A percentile compares a stretch with the other conserved stretches of the same genome.
phyloP scores from a whole-genome alignment of 2,888 invertebrate genomes.

The Amphimallon solstitiale region DNA sequence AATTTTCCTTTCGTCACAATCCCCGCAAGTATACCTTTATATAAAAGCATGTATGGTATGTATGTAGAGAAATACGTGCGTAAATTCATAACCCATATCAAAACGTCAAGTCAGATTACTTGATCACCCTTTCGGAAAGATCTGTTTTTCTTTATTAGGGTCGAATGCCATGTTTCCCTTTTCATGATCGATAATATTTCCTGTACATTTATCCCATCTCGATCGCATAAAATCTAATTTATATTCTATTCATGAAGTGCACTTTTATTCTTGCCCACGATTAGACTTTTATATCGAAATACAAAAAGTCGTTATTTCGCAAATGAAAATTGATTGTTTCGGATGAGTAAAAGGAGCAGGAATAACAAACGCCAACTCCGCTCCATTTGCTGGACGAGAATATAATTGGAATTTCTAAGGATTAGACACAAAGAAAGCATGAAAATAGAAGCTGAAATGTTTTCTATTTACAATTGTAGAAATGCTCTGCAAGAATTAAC shows the following conservation, averaged over 20 bases:
- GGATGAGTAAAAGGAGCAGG: neutral
- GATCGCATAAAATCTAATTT: constrained; percentile 19
- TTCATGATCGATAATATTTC: constrained; percentile 26
- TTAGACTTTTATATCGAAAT: constrained; percentile 7
- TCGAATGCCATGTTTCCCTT: neutral
- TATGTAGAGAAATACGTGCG: neutral
- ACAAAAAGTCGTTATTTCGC: constrained; percentile 20
- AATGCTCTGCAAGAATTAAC: too few relatives aligned
- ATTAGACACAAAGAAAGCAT: neutral
- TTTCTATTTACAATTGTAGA: too few relatives aligned
- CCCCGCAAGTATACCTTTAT: neutral
- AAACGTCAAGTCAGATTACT: constrained; percentile 27
- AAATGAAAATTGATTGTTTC: neutral
- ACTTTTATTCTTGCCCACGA: constrained; percentile 13
- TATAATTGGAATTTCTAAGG: neutral
- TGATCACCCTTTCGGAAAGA: constrained; percentile 29
- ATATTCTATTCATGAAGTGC: constrained; percentile 27
- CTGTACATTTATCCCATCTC: neutral
- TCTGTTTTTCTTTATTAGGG: constrained; percentile 33
- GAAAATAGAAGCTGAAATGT: neutral
- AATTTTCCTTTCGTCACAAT: constrained; percentile 5
- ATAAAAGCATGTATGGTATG: neutral
- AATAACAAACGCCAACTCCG: constrained; percentile 9
- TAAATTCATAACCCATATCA: constrained; percentile 28
- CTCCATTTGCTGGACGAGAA: neutral